These are phyloP conservation scores for Meteorus cinctellus DNA, from an alignment of 2,888 invertebrate genomes.

Conservation along the genomic window DNA sequence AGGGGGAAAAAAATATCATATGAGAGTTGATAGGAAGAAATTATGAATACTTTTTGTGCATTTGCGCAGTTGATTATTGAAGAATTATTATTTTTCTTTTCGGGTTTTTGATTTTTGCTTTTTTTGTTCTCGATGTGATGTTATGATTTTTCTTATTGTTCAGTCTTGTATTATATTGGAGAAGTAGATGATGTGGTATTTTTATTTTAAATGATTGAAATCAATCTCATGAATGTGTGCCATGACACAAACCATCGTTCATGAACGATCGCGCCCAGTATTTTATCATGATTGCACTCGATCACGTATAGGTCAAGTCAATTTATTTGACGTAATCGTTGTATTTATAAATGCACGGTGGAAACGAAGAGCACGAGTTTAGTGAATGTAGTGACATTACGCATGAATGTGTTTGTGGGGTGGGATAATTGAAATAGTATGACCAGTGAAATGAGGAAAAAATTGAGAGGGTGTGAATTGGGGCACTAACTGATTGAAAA, in stretches of 20 bases:
- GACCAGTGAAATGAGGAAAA: no score
- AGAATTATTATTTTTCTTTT: neutral
- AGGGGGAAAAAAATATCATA: neutral
- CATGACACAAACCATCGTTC: neutral
- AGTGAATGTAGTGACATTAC: no score
- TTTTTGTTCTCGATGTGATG: neutral
- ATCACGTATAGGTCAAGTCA: slow-evolving; percentile 6
- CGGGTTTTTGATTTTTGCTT: neutral
- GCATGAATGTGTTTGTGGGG: no score
- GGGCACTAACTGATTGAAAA: no score
- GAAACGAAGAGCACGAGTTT: neutral
- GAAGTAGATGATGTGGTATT: neutral
- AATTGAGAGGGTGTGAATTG: no score
- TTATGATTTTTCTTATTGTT: neutral
- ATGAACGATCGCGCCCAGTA: neutral
- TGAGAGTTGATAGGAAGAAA: neutral
- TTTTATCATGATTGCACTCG: slow-evolving; percentile 15
- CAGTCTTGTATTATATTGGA: neutral
- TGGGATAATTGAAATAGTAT: no score
- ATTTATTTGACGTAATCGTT: slow-evolving; percentile 22
- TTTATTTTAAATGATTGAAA: slow-evolving; percentile 19
- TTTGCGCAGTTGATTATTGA: neutral
- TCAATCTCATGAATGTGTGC: slow-evolving; percentile 14
- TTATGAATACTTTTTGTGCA: neutral
- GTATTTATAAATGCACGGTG: neutral